Evolutionary conservation across 2,113 vertebrate genomes (phyloP), one percentile per base, ranked within the genome.

Genomic region (Probosciger aterrimus): DNA sequence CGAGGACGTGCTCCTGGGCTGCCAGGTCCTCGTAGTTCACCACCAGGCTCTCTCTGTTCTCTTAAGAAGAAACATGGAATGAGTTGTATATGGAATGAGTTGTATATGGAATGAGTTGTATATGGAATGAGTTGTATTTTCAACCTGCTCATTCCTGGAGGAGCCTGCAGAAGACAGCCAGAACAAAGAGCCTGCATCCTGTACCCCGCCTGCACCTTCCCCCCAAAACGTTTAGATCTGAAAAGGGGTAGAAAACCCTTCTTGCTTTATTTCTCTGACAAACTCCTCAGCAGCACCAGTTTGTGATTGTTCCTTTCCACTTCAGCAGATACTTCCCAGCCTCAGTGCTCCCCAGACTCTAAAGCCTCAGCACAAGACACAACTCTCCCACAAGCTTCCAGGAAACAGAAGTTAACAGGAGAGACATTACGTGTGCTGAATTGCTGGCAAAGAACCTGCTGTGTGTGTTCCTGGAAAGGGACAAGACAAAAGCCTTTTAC

Each of bases 1-100:
- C 99, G 95, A 99, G 83, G 4, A 99, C 99, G 0, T 99, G 99
- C 50, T 99, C 99, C 43, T 99, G 97, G 86, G 99, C 99, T 0
- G 99, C 99, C 76, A 99, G 98, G 84, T 99, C 99, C 90, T 99
- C 99, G 0, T 99, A 99, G 97, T 99, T 99, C 37, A 99, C 99
- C 60, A 99, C 98, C 97, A 99, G 96, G 88, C 99, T 99, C 98
- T 99, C 99, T 52, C 98, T 99, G 91, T 99, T 99, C 94, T 99
- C 99, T 99, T 90, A 5, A 67, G 57, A 86, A 20, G 81, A 67
- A 81, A 79, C 16, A 74, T 2, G 0, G 23, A 13, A 20, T 80
- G 37, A 90, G 50, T 47, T 73, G 3, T 9, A 14, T 23, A 74
- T 4, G 0, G 25, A 11, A 23, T 74, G 37, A 88, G 47, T 55